Evolutionary conservation across 2,797 vertebrate genomes (phyloP).

Genomic region (Erethizon dorsatum): DNA sequence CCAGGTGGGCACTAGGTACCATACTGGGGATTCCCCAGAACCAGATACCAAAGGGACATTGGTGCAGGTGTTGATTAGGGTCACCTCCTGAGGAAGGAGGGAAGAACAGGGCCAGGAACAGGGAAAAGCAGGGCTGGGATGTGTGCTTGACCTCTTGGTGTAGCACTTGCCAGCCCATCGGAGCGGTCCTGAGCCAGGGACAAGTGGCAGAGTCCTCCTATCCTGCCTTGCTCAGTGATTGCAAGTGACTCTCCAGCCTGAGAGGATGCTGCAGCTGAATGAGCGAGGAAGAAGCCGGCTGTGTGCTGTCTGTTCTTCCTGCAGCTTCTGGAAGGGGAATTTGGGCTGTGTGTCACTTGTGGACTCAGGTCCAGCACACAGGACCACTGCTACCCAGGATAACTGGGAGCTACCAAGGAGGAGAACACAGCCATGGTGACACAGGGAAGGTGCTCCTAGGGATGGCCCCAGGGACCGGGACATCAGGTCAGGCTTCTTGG

Average conservation of each 20-base stretch:
- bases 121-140: accelerated
- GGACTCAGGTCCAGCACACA: neutral
- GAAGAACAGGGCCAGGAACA: neutral
- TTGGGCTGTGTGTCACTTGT: too few relatives aligned
- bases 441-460: neutral
- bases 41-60: neutral
- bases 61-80: neutral
- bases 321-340: accelerated
- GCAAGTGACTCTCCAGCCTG: accelerated
- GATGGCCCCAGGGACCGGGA: too few relatives aligned
- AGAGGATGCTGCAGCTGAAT: neutral
- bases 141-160: neutral
- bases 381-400: neutral
- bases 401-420: too few relatives aligned
- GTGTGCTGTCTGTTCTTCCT: neutral
- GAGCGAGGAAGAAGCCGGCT: neutral
- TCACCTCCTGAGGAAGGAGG: neutral
- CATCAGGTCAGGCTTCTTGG: neutral
- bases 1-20: neutral
- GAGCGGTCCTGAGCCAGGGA: neutral
- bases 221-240: neutral
- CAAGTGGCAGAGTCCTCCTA: neutral
- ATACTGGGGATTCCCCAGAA: neutral
- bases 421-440: accelerated
- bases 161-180: accelerated